These are phyloP conservation scores for Cyaniris semiargus DNA, from an alignment of 2,888 invertebrate genomes.

Conservation along the genomic window DNA sequence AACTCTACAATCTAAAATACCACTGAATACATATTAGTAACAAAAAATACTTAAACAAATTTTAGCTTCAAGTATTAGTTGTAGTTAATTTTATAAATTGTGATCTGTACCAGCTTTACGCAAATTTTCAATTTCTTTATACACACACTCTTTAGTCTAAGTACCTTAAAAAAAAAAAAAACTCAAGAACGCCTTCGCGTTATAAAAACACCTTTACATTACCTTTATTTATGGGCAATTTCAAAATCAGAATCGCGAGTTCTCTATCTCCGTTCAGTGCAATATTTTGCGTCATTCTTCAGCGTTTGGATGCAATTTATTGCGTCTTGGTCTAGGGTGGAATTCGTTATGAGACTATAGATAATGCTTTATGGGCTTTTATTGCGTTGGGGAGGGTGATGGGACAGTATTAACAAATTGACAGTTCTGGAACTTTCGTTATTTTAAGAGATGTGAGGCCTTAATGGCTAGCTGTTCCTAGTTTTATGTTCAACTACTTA, in stretches of 20 bases:
- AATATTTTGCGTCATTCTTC: conserved; percentile 22
- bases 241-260: conserved; percentile 8
- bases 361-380: conserved; percentile 28
- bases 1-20: no score
- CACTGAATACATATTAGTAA: no score
- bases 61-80: no score
- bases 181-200: not conserved
- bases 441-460: not conserved
- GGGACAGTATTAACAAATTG: conserved; percentile 21
- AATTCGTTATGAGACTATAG: conserved; percentile 30
- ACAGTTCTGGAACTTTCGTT: not conserved
- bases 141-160: no score
- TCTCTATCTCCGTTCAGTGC: conserved; percentile 10
- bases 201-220: not conserved
- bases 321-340: conserved; percentile 21
- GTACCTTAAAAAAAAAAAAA: not conserved
- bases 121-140: no score
- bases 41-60: no score
- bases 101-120: no score
- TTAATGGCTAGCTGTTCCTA: not conserved
- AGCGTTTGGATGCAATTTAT: conserved; percentile 22
- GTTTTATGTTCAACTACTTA: not conserved
- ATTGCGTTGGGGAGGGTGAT: conserved; percentile 17
- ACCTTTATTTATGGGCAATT: conserved; percentile 14
- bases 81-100: no score